Conservation (phyloP, 1,140 invertebrate species). For the Hylaeus volcanicus region DNA sequence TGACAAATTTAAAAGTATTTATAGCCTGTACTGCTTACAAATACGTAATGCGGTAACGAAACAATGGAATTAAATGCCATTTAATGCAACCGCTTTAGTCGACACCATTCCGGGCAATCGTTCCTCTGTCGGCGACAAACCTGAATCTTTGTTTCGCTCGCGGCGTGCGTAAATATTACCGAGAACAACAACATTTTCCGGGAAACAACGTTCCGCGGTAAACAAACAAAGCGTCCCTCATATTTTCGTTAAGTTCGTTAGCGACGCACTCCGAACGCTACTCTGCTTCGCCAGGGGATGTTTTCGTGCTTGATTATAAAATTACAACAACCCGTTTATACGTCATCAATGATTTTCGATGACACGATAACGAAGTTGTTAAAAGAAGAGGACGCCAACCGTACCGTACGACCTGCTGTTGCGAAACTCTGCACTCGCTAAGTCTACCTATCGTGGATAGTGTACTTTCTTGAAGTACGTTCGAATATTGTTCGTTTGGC, state of each 20-base stretch:
- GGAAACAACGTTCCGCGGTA: slow-evolving; percentile 18
- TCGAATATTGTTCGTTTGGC: too few species aligned
- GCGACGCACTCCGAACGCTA: neutral
- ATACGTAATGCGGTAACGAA: slow-evolving; percentile 32
- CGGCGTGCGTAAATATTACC: neutral
- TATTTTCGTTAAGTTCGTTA: slow-evolving; percentile 33
- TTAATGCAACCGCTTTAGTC: slow-evolving; percentile 10
- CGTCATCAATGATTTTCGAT: slow-evolving; percentile 22
- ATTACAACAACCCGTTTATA: slow-evolving; percentile 7
- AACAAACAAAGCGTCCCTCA: neutral
- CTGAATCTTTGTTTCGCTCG: neutral
- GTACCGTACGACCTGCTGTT: neutral
- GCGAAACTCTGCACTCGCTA: neutral
- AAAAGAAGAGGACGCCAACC: too few species aligned
- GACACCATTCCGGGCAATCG: neutral
- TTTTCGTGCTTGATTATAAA: slow-evolving; percentile 28
- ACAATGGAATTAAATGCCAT: slow-evolving; percentile 13
- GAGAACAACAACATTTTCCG: neutral
- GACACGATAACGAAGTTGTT: slow-evolving; percentile 28
- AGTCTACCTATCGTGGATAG: neutral
- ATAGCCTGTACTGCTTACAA: slow-evolving; percentile 9
- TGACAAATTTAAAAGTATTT: slow-evolving; percentile 34
- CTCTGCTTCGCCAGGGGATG: neutral
- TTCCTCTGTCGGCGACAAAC: neutral
- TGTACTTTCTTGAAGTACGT: too few species aligned